Evolutionary conservation across 2,113 vertebrate genomes (phyloP).

Genomic region (Channa argus): DNA sequence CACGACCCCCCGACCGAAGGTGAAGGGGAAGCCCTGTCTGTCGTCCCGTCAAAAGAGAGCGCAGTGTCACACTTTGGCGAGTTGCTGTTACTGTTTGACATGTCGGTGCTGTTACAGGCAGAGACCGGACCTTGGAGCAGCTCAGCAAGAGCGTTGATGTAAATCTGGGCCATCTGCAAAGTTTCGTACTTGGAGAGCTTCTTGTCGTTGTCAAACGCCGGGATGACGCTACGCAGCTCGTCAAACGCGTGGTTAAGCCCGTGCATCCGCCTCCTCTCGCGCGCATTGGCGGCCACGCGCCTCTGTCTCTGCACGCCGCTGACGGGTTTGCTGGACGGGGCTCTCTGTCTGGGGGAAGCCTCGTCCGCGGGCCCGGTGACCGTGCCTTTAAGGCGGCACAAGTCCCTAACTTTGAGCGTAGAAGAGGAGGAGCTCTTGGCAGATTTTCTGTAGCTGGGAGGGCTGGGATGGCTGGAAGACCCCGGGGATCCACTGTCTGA

Average conservation of each 20-base stretch:
- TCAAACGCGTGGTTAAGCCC: slow-evolving; percentile 97
- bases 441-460: slow-evolving; percentile 77
- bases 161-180: slow-evolving; percentile 98
- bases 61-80: slow-evolving; percentile 73
- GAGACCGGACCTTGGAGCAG: slow-evolving; percentile 85
- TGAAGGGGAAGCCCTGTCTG: slow-evolving; percentile 64
- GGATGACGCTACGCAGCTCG: slow-evolving; percentile 96
- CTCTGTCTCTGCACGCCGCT: slow-evolving; percentile 90
- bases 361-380: slow-evolving; percentile 64
- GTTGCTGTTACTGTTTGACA: slow-evolving; percentile 37
- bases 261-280: slow-evolving; percentile 94
- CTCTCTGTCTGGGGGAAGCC: slow-evolving; percentile 69
- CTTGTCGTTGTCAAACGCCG: slow-evolving; percentile 96
- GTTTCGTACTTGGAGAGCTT: slow-evolving; percentile 98
- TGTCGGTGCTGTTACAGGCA: slow-evolving; percentile 12
- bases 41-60: slow-evolving; percentile 65
- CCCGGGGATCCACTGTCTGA: slow-evolving; percentile 79
- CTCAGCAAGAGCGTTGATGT: slow-evolving; percentile 95
- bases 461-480: slow-evolving; percentile 71
- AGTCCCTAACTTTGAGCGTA: slow-evolving; percentile 79
- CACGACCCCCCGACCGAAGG: slow-evolving; percentile 56
- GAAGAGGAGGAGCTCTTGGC: slow-evolving; percentile 71
- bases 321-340: slow-evolving; percentile 81
- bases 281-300: slow-evolving; percentile 92
- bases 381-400: slow-evolving; percentile 82